These are phyloP conservation scores for Eupristina koningsbergeri DNA, from an alignment of 1,140 invertebrate genomes.

Conservation along the genomic window DNA sequence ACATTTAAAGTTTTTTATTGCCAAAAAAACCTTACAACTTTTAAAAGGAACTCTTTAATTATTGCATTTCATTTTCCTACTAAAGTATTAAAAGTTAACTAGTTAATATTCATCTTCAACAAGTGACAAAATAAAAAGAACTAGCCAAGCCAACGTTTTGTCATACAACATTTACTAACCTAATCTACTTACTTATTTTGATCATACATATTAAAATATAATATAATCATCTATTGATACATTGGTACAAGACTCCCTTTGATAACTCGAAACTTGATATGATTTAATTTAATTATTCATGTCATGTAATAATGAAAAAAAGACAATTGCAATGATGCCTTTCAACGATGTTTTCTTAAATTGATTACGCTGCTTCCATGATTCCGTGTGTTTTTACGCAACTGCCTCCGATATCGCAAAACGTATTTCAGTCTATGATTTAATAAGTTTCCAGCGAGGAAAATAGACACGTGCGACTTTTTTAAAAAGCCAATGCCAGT, in stretches of 20 bases:
- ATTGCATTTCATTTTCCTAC: background rate
- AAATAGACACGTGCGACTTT: slow-evolving; percentile 20
- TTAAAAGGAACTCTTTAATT: too few species aligned
- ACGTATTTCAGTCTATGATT: background rate
- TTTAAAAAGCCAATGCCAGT: slow-evolving; percentile 31
- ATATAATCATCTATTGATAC: background rate
- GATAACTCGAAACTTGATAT: background rate
- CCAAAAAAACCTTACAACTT: too few species aligned
- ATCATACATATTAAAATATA: background rate
- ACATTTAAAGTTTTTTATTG: background rate
- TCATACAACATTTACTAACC: slow-evolving; percentile 18
- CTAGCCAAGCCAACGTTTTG: background rate
- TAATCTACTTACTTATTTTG: background rate
- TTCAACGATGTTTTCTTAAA: background rate
- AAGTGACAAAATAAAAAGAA: background rate
- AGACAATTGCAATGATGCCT: background rate
- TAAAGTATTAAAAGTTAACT: background rate
- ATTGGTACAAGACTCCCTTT: background rate
- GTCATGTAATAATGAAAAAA: background rate
- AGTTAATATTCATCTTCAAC: background rate
- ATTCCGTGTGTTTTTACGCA: background rate
- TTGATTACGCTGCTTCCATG: background rate
- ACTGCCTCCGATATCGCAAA: too few species aligned
- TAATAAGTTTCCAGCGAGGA: background rate
- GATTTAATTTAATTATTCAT: background rate